These are phyloP conservation scores for Porites rus DNA, from an alignment of 92 coral and sea anemone genomes.

Conservation along the genomic window DNA sequence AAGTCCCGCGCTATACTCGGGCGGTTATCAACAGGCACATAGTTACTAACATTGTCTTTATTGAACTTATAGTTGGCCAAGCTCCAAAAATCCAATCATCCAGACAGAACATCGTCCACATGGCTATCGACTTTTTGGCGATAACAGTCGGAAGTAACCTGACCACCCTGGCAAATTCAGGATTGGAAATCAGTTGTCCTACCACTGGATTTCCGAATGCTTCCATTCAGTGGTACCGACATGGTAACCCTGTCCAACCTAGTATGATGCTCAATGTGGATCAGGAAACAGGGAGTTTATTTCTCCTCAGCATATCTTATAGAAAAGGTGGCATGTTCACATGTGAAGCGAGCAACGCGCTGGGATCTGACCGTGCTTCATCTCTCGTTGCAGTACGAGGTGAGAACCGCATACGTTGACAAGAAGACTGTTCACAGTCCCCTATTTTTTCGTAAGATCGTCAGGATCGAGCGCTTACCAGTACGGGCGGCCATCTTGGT, in stretches of 20 bases:
- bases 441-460: no score
- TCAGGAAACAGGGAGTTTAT: conserved; percentile 62
- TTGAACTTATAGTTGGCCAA: conserved; percentile 25
- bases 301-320: conserved; percentile 70
- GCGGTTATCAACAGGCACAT: background rate
- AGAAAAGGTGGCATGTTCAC: conserved; percentile 81
- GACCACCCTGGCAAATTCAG: conserved; percentile 67
- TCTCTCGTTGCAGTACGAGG: conserved; percentile 79
- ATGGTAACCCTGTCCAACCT: conserved; percentile 43
- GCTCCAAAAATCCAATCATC: conserved; percentile 22
- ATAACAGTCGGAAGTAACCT: conserved; percentile 54
- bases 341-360: conserved; percentile 82
- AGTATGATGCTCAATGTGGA: conserved; percentile 54
- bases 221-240: conserved; percentile 62
- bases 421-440: no score
- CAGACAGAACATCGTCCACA: background rate
- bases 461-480: no score
- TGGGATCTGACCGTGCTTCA: conserved; percentile 79
- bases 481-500: no score
- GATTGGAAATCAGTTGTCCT: conserved; percentile 76
- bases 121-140: conserved; percentile 20
- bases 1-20: background rate
- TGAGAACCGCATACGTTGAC: conserved; percentile 4
- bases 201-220: conserved; percentile 82
- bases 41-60: background rate